Percentiles rank a stretch among this genome's conserved stretches.
Conservation (phyloP, 2,113 vertebrate species). For the Prolemur simus region DNA sequence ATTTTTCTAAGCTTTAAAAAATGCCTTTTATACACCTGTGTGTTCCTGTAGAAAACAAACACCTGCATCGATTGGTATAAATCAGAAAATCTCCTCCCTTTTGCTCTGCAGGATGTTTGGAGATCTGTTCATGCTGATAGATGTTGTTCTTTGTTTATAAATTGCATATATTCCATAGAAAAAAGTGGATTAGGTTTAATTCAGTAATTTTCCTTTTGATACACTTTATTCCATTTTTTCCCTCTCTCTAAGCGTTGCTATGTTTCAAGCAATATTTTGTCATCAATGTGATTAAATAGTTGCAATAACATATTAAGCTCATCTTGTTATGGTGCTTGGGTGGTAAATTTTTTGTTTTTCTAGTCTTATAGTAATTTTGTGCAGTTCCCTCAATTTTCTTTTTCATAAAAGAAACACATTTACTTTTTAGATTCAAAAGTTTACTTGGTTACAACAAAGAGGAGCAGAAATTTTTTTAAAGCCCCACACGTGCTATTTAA, state of each 20-base stretch:
- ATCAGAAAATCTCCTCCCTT: not conserved
- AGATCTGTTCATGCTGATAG: fast-evolving
- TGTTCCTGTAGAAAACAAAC: not conserved
- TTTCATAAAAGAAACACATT: not conserved
- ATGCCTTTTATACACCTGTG: not conserved
- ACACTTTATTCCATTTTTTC: too few relatives aligned
- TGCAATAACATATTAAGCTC: not conserved
- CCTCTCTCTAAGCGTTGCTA: not conserved
- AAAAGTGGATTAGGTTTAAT: not conserved
- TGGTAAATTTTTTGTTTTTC: not conserved
- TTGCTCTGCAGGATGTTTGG: fast-evolving
- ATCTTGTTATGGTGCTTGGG: not conserved
- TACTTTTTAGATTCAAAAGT: not conserved
- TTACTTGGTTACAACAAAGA: not conserved
- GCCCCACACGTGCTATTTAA: fast-evolving
- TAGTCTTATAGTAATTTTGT: not conserved
- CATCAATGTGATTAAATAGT: not conserved
- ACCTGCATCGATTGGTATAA: not conserved
- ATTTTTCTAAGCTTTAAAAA: not conserved
- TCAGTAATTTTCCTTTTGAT: not conserved
- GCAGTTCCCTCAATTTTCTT: not conserved
- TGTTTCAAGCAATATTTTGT: not conserved
- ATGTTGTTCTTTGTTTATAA: not conserved
- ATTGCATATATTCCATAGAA: not conserved
- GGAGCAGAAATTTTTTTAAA: not conserved